These are phyloP conservation scores for Cetonia aurata DNA, from an alignment of 2,888 invertebrate species.

Conservation along the genomic window DNA sequence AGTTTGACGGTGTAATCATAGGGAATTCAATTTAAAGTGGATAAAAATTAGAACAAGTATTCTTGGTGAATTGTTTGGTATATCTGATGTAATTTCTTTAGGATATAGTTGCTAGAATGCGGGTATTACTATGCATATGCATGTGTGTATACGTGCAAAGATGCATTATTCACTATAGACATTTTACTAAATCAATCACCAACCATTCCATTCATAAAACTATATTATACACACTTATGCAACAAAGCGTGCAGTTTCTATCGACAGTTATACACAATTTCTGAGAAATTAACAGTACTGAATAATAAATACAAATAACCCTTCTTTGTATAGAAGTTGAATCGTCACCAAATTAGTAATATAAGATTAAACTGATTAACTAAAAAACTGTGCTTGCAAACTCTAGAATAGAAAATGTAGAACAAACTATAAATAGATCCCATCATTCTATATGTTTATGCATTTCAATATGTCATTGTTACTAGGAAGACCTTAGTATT, in stretches of 20 bases:
- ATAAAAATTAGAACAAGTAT: no score
- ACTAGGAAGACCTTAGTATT: no score
- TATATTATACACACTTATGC: neutral
- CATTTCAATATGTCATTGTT: no score
- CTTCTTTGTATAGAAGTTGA: neutral
- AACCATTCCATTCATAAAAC: no score
- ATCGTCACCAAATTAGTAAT: neutral
- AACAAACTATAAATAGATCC: neutral
- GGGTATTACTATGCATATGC: no score
- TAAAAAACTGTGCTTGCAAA: neutral
- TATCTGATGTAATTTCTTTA: no score
- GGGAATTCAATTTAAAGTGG: no score
- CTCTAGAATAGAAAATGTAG: neutral
- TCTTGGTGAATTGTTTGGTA: no score
- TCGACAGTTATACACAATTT: conserved; percentile 6
- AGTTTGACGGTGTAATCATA: no score
- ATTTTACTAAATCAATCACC: conserved; percentile 3
- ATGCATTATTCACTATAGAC: neutral
- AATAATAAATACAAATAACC: neutral
- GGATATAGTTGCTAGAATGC: no score
- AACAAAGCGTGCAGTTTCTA: neutral
- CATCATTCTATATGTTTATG: no score
- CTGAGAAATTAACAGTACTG: conserved; percentile 18
- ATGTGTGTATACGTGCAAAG: neutral
- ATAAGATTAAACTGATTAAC: neutral